A percentile compares a stretch with the other conserved stretches of the same genome.
phyloP scores from a whole-genome alignment of 2,113 vertebrate species.

The Jacana jacana region DNA sequence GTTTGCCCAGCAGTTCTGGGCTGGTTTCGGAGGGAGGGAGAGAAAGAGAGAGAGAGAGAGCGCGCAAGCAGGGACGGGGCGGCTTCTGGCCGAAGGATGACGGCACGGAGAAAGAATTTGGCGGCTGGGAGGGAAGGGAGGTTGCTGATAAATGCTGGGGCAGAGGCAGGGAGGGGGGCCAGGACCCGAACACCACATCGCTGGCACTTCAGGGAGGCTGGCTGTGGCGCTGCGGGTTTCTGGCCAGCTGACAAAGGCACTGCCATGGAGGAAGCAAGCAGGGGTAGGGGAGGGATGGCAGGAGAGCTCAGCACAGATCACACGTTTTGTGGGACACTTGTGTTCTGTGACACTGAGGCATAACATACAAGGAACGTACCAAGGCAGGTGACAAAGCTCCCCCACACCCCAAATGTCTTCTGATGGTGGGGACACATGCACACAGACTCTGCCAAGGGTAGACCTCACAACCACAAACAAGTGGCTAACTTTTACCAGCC shows the following conservation, averaged over 20 bases:
- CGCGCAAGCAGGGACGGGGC: background rate
- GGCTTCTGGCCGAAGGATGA: constrained; percentile 37
- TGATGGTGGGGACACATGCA: background rate
- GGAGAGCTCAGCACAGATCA: background rate
- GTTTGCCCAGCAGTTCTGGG: constrained; percentile 51
- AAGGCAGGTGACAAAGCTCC: background rate
- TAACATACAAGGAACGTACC: background rate
- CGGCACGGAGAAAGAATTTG: constrained; percentile 38
- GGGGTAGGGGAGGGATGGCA: background rate
- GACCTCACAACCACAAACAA: background rate
- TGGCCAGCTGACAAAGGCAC: background rate
- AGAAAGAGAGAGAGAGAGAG: constrained; percentile 22
- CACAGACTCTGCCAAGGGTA: background rate
- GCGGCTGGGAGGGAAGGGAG: constrained; percentile 30
- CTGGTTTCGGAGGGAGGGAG: constrained; percentile 30
- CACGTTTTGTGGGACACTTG: rapidly evolving
- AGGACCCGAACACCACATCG: background rate
- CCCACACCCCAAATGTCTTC: background rate
- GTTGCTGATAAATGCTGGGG: background rate
- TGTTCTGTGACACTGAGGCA: rapidly evolving
- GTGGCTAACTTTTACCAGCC: background rate
- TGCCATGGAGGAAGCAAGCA: background rate
- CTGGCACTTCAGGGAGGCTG: background rate
- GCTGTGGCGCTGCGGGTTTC: background rate
- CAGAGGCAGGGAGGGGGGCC: background rate